Conservation (phyloP, 2,888 invertebrate species). For the Rhogogaster chlorosoma region DNA sequence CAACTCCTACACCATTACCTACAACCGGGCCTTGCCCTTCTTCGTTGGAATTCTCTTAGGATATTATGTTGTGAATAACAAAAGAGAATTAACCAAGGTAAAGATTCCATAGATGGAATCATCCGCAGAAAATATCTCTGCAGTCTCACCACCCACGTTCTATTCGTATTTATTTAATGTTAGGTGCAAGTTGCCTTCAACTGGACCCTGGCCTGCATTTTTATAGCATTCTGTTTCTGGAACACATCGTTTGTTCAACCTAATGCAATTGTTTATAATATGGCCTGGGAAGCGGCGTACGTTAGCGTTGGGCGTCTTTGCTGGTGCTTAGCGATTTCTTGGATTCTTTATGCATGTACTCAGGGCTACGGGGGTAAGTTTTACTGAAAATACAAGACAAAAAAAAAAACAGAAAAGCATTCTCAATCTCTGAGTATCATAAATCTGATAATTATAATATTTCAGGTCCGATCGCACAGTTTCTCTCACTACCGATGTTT, state of each 20-base stretch:
- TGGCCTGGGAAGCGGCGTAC: slow-evolving; percentile 74
- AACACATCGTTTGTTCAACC: slow-evolving; percentile 52
- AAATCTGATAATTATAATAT: slow-evolving; percentile 3
- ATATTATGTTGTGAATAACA: slow-evolving; percentile 36
- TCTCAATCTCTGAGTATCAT: background rate
- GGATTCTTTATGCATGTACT: slow-evolving; percentile 79
- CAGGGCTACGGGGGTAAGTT: slow-evolving; percentile 78
- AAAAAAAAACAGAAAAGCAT: background rate
- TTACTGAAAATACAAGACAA: background rate
- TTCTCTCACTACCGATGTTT: slow-evolving; percentile 79
- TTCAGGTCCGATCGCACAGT: slow-evolving; percentile 79
- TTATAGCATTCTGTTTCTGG: background rate
- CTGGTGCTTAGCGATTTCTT: slow-evolving; percentile 78
- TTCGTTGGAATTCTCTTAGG: slow-evolving; percentile 59
- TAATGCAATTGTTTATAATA: slow-evolving; percentile 69
- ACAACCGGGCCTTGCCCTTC: slow-evolving; percentile 57
- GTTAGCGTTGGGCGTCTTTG: slow-evolving; percentile 75
- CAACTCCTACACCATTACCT: slow-evolving; percentile 54
- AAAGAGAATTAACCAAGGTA: slow-evolving; percentile 30
- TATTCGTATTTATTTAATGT: background rate
- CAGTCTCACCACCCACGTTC: background rate
- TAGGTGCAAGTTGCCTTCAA: slow-evolving; percentile 49
- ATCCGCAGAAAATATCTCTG: background rate
- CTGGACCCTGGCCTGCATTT: background rate
- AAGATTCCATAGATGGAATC: background rate